phyloP scores from a whole-genome alignment of 2,888 invertebrate species.

The Philonicus albiceps region DNA sequence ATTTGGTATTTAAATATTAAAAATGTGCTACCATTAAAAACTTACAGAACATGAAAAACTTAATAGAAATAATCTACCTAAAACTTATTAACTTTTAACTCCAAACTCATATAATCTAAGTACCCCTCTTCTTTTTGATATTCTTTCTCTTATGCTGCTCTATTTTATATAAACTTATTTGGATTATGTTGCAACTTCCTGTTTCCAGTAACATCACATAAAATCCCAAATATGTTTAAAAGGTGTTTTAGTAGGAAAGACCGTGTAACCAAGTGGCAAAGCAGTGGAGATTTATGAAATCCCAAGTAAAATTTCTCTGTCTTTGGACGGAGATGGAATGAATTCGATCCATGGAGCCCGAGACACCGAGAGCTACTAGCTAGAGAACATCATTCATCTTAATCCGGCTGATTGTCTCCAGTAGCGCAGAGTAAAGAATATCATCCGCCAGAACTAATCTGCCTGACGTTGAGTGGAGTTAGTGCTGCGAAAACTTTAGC shows the following conservation, averaged over 20 bases:
- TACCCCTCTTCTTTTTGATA: not conserved
- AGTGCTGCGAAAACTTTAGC: not conserved
- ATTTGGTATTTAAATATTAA: too few species aligned
- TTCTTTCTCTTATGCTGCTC: not conserved
- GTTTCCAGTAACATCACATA: not conserved
- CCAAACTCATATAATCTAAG: too few species aligned
- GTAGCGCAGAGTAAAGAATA: conserved; percentile 1
- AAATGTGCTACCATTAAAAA: too few species aligned
- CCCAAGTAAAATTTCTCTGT: conserved; percentile 20
- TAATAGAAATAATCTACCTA: too few species aligned
- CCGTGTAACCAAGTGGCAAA: not conserved
- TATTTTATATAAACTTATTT: not conserved
- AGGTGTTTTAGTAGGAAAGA: not conserved
- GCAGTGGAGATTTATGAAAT: conserved; percentile 3
- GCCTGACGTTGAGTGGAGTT: conserved; percentile 20
- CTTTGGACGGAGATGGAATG: not conserved
- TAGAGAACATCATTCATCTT: conserved; percentile 35
- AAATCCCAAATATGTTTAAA: not conserved
- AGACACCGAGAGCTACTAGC: not conserved
- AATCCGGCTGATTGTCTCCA: conserved; percentile 29
- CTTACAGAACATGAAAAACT: too few species aligned
- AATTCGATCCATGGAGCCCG: not conserved
- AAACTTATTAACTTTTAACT: too few species aligned
- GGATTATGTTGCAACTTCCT: not conserved
- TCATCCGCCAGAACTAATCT: conserved; percentile 25